Evolutionary conservation across 2,113 vertebrate species (phyloP), one percentile per base, ranked within the genome.

Genomic region (Xenus cinereus): DNA sequence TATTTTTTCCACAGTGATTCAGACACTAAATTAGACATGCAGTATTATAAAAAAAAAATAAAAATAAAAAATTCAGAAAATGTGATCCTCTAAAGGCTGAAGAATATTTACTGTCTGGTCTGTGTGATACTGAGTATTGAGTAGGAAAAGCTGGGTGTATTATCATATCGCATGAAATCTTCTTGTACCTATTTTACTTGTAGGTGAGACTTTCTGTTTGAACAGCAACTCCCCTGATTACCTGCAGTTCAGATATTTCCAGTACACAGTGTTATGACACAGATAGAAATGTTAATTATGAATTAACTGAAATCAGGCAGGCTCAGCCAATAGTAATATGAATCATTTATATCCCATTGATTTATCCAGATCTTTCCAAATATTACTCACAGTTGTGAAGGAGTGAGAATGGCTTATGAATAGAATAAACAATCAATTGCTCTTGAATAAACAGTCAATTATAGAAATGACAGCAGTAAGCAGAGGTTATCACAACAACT

Each of bases 291-390:
- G 71, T 56, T 92, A 9, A 4, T 88, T 90, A 51, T 32, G 10
- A 93, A 77, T 84, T 90, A 80, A 67, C 21, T 56, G 86, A 92
- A 86, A 83, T 64, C 46, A 22, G 6, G 19, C 8, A 39, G 71
- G 28, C 33, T 89, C 81, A 83, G 17, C 32, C 37, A 83, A 63
- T 33, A 73, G 35, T 21, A 79, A 51, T 37, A 32, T 7, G 18
- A 77, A 28, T 90, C 2, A 71, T 83, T 93, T 87, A 37, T 73
- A 87, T 50, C 41, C 50, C 23, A 87, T 8, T 87, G 57, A 85
- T 85, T 91, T 91, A 59, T 83, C 69, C 54, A 4, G 21, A 71
- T 77, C 27, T 91, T 69, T 90, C 35, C 17, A 95, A 84, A 73
- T 71, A 46, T 16, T 85, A 46, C 9, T 89, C 9, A 4, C 8